Evolutionary conservation across 1,140 invertebrate genomes (phyloP).

Genomic region (Drosophila rufa): DNA sequence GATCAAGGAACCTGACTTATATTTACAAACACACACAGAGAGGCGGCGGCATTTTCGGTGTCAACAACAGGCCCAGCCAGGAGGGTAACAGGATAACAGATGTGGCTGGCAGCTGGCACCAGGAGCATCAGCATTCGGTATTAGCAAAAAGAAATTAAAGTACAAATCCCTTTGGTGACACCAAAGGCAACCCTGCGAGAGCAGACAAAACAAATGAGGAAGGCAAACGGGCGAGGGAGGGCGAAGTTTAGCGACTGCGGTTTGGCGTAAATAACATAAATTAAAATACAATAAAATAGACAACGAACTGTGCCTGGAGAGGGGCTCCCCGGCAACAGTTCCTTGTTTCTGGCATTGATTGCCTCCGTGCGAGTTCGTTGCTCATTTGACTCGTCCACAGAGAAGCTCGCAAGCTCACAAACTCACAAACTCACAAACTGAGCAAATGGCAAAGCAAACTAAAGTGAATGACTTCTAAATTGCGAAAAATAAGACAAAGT

Average conservation of each 20-base stretch:
- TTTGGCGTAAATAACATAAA: constrained; percentile 72
- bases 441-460: constrained; percentile 11
- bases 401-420: not conserved
- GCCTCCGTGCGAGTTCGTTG: constrained; percentile 67
- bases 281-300: constrained; percentile 81
- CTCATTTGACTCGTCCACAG: constrained; percentile 54
- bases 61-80: constrained; percentile 12
- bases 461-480: constrained; percentile 76
- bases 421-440: not conserved
- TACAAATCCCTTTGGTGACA: constrained; percentile 72
- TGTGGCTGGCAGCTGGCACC: constrained; percentile 12
- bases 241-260: constrained; percentile 59
- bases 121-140: constrained; percentile 26
- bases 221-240: not conserved
- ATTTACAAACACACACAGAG: constrained; percentile 11
- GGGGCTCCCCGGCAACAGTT: not conserved
- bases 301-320: constrained; percentile 51
- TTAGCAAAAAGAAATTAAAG: constrained; percentile 75
- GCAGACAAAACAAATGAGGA: constrained; percentile 21
- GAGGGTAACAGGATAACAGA: constrained; percentile 19
- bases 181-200: constrained; percentile 43
- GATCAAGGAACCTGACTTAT: constrained; percentile 20
- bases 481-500: constrained; percentile 73
- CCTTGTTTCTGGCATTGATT: constrained; percentile 63
- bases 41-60: constrained; percentile 12